These are phyloP conservation scores for Alectura lathami DNA, from an alignment of 2,113 vertebrate species.

Conservation along the genomic window DNA sequence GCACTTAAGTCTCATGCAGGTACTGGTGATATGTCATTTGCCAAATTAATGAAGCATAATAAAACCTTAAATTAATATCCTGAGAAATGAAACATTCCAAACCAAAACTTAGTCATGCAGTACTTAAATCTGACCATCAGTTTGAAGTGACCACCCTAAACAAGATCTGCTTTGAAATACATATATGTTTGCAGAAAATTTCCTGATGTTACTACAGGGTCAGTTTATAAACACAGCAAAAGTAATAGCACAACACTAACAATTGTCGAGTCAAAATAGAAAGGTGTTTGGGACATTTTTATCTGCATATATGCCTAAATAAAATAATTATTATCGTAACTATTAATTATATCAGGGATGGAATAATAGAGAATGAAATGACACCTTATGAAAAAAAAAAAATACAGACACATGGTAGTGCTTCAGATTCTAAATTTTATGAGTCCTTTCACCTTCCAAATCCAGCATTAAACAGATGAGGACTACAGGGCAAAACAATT, in stretches of 20 bases:
- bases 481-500: background rate
- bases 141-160: background rate
- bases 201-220: background rate
- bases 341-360: background rate
- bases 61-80: background rate
- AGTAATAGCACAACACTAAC: background rate
- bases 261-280: background rate
- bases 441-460: background rate
- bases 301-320: background rate
- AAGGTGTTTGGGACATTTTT: background rate
- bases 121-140: background rate
- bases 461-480: background rate
- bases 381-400: background rate
- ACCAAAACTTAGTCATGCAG: background rate
- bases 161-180: background rate
- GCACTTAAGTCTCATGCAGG: background rate
- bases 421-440: background rate
- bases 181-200: background rate
- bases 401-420: rapidly evolving
- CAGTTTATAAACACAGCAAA: background rate
- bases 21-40: background rate
- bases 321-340: background rate
- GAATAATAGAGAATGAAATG: background rate
- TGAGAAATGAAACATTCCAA: background rate
- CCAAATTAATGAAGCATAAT: background rate